Evolutionary conservation across 2,888 invertebrate species (phyloP).

Genomic region (Iselma pallidipennis): DNA sequence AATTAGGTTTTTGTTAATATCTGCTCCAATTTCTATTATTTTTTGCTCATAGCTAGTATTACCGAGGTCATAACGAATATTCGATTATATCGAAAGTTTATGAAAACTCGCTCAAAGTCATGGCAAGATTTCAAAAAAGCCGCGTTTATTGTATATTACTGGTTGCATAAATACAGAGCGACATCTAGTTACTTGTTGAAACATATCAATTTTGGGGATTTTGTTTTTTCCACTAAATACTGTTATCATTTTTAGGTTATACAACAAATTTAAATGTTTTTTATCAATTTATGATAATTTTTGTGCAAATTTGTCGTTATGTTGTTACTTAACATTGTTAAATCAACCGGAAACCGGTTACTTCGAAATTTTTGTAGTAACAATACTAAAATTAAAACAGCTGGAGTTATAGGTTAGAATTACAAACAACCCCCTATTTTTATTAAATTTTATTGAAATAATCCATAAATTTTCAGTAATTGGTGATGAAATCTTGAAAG

Average conservation of each 20-base stretch:
- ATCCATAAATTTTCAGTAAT: conserved; percentile 60
- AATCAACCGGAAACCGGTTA: background rate
- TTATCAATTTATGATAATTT: too few species aligned
- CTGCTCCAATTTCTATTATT: too few species aligned
- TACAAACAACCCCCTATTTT: conserved; percentile 9
- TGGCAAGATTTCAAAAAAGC: background rate
- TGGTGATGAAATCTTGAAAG: conserved; percentile 78
- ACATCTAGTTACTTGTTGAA: too few species aligned
- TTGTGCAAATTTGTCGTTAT: background rate
- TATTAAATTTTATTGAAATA: background rate
- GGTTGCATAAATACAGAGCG: background rate
- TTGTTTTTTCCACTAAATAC: too few species aligned
- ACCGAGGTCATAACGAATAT: too few species aligned
- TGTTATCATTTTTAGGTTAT: too few species aligned
- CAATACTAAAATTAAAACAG: conserved; percentile 30
- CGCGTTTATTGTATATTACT: background rate
- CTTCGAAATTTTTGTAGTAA: background rate
- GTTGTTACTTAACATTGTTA: background rate
- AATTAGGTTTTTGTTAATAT: too few species aligned
- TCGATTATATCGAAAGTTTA: background rate
- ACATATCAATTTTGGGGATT: too few species aligned
- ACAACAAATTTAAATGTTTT: too few species aligned
- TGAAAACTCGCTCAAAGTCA: background rate
- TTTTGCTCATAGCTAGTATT: too few species aligned
- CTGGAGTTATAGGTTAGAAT: conserved; percentile 42